Evolutionary conservation across 92 coral and sea anemone genomes (phyloP), one percentile per base, ranked within the genome.

Genomic region (Metridium senile): DNA sequence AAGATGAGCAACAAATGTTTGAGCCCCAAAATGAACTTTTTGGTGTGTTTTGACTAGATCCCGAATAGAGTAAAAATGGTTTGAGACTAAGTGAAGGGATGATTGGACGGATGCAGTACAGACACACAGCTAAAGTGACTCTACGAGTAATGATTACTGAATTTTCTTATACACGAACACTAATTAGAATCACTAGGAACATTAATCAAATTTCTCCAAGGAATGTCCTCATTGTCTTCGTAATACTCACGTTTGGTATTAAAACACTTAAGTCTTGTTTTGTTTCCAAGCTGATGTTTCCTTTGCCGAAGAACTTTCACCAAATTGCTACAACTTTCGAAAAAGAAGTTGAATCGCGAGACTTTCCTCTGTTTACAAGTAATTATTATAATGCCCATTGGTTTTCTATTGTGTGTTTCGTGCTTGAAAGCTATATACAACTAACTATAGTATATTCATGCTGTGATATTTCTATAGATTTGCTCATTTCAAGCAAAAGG

Each of bases 51-150:
- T 58, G 78, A n/a, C 67, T 73, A 20, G 21, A 16, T 35, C 20
- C 4, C 25, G n/a, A n/a, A n/a, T n/a, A n/a, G n/a, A 73, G 57
- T 58, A 52, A 18, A 57, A 57, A 43, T 58, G 78, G 25, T 32
- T 58, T 46, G n/a, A 22, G 28, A 19, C 78, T 58, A 49, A 33
- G 28, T 54, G 10, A 26, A 21, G 56, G 23, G 27, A 47, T 63
- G 33, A 45, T 32, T 27, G 8, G 32, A 32, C 78, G 78, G 78
- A 73, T 31, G 68, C 56, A 11, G 1, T 10, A 0, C 18, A 73
- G 78, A 73, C 78, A 6, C 27, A 39, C 63, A 32, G 67, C 78
- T 57, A 54, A 28, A 43, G 63, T 52, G 76, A 45, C 76, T 47
- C 45, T 20, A 19, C 1, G 17, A 71, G 66, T 59, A 27, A 71